Base-by-base conservation (phyloP, 2,113 vertebrate species). In the Onychorhynchus coronatus region DNA sequence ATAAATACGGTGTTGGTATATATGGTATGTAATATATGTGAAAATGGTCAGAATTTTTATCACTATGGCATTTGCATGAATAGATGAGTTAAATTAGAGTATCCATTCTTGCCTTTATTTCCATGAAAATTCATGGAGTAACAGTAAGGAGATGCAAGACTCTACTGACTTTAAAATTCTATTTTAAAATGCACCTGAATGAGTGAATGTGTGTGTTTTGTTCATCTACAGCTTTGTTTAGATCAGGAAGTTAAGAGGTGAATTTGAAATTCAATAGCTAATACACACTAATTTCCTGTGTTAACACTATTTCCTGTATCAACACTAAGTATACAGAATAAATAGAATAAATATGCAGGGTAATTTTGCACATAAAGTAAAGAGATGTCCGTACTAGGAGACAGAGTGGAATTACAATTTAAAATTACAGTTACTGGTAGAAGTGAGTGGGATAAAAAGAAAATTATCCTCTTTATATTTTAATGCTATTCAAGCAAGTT, bases 191-290 rank as follows among this genome's bases (percentile, higher is more conserved):
- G 62, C 47, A 55, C 18, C 23, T 90, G 85, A 88, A 37, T 20
- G 47, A 70, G 53, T 90, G 82, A 88, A 41, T 20, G 47, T 76
- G 53, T 31, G 49, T 90, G 49, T 44, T 88, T 85, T 85, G 41
- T 85, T 94, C n/a, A 50, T 76, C 62, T 79, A 12, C 16, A 83
- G 53, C 28, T 78, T 80, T 93, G 81, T 91, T 91, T 96, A 93
- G 58, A 67, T 47, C 61, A 93, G 91, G 92, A 95, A 95, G 75
- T 76, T 76, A 95, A 75, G 35, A 31, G 46, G 31, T 61, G 31
- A 95, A 91, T 94, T 93, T 93, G 85, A 94, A 94, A 95, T 96
- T 95, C 95, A 96, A 39, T 58, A 93, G 63, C 85, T 93, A 88
- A 93, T 30, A 33, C 63, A 83, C n/a, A 21, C 42, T 85, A 72